A percentile compares a stretch with the other conserved stretches of the same genome.
These are phyloP conservation scores for Astyanax mexicanus DNA, from an alignment of 2,797 vertebrate species.

Conservation along the genomic window DNA sequence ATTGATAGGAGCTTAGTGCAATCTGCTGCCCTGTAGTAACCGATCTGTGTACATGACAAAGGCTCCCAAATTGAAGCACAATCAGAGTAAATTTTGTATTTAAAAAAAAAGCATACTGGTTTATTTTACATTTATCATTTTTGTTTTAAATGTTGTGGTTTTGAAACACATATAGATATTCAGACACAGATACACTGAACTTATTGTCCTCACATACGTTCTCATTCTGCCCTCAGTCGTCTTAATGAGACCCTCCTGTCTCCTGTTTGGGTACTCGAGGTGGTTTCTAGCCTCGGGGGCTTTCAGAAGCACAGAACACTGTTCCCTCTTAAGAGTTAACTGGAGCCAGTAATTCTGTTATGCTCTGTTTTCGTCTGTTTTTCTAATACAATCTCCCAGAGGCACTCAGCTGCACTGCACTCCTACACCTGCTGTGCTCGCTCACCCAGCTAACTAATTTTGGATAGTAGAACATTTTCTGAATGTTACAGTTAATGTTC, in stretches of 20 bases:
- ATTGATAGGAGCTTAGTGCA: too few species aligned
- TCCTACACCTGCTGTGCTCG: neutral
- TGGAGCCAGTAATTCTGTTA: neutral
- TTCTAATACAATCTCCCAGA: neutral
- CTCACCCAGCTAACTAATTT: neutral
- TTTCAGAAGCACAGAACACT: constrained; percentile 19
- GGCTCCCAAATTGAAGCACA: too few species aligned
- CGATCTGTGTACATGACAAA: too few species aligned
- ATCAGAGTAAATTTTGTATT: too few species aligned
- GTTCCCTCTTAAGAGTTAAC: constrained; percentile 44
- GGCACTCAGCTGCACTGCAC: neutral
- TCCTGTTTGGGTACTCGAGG: neutral
- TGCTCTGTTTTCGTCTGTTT: constrained; percentile 16
- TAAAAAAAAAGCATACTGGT: too few species aligned
- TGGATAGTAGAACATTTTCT: too few species aligned
- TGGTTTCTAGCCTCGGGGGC: constrained; percentile 14
- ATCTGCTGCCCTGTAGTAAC: too few species aligned
- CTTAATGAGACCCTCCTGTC: constrained; percentile 14
- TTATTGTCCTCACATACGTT: constrained; percentile 7
- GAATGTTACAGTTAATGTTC: too few species aligned
- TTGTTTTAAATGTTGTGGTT: too few species aligned
- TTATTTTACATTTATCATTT: too few species aligned
- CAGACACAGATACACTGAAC: neutral
- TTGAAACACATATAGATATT: neutral
- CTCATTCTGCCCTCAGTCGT: neutral